Conservation (phyloP, 2,888 invertebrate species). For the Leptinotarsa haldemani region DNA sequence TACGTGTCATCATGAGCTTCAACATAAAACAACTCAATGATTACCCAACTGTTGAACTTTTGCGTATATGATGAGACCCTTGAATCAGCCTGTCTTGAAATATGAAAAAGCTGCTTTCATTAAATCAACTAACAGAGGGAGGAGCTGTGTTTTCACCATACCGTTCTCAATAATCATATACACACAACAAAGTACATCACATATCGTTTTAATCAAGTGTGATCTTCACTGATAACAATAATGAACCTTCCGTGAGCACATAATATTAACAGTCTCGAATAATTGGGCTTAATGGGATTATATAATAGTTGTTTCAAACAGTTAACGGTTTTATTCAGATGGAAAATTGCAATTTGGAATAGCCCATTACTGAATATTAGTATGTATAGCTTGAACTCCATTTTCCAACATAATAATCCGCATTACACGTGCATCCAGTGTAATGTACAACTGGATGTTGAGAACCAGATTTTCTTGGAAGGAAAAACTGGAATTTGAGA, state of each 20-base stretch:
- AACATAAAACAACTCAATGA: no score
- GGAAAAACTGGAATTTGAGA: no score
- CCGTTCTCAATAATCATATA: neutral
- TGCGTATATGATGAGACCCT: no score
- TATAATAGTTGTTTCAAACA: neutral
- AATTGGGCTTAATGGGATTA: constrained; percentile 1
- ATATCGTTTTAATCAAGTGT: neutral
- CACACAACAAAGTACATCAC: neutral
- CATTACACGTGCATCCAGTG: neutral
- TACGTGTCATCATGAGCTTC: no score
- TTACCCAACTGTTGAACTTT: no score
- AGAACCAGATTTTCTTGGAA: no score
- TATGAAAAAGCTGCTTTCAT: no score
- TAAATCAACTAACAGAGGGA: no score
- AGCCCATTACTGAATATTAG: neutral
- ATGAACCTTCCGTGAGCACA: neutral
- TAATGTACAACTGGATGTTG: neutral
- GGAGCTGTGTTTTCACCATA: no score
- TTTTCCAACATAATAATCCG: neutral
- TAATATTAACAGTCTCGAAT: neutral
- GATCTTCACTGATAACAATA: neutral
- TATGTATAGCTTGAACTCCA: neutral
- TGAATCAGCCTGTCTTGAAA: neutral
- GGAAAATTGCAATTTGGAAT: neutral
- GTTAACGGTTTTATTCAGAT: neutral